Base-by-base conservation (phyloP, 1,140 invertebrate species). In the Phocides pigmalion region DNA sequence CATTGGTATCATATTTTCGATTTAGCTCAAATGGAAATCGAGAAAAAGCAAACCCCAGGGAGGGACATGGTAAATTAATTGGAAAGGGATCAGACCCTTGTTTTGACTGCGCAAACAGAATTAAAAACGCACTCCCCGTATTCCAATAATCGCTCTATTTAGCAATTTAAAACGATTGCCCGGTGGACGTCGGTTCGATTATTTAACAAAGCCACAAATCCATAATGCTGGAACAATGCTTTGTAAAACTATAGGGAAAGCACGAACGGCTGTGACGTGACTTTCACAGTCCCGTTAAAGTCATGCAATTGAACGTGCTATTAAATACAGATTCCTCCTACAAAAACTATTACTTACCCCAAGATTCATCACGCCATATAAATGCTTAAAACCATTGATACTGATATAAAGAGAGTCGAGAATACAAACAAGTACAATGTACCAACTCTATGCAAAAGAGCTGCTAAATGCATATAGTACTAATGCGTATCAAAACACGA, bases 41-140 rank as follows among this genome's bases (percentile, higher is more conserved):
- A 67, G 58, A 76, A 76, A 80, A 78, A 76, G 62, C 51, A 63
- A 72, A 64, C 71, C 68, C 66, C 46, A 50, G 73, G 72, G 75
- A 71, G 72, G 70, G 68, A 59, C 65, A 20, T 62, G 66, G 68
- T 71, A 74, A 79, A 81, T 76, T 79, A 79, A 77, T 75, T 76
- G 74, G 72, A 79, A 74, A 68, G 69, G 74, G 79, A 75, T 62
- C 67, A 50, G 49, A 68, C 79, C 76, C 76, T 79, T 81, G 76
- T 79, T 81, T 81, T 74, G 73, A 74, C 74, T 76, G 73, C 63
- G 71, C 76, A 81, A 81, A 81, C 74, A 79, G 73, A 76, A 79
- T 81, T 78, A 81, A 81, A 81, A 78, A 81, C 72, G 68, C 65
- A 76, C 75, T 70, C 79, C 79, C 70, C 53, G 74, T 76, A 72